Percentiles rank a stretch among this genome's conserved stretches.
phyloP scores from a whole-genome alignment of 2,797 vertebrate genomes.

The Crocodylus rhombifer region DNA sequence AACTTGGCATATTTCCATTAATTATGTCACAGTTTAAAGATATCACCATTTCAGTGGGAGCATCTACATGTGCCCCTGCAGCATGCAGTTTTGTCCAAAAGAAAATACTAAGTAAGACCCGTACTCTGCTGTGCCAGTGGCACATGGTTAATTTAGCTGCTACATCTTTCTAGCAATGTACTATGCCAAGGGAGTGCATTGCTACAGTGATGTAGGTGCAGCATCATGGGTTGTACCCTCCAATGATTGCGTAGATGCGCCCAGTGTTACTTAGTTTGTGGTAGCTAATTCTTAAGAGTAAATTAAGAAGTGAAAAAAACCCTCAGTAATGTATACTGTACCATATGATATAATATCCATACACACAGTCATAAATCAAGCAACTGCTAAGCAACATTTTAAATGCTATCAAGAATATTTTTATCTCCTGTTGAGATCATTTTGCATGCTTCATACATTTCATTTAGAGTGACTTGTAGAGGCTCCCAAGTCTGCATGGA shows the following conservation, averaged over 20 bases:
- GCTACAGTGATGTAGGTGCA: too few species aligned
- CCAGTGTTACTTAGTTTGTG: too few species aligned
- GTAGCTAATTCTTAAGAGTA: background rate
- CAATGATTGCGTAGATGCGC: too few species aligned
- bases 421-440: background rate
- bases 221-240: too few species aligned
- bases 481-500: background rate
- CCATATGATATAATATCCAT: background rate
- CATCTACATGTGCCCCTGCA: too few species aligned
- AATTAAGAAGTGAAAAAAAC: background rate
- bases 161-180: too few species aligned
- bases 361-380: background rate
- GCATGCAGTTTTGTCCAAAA: too few species aligned
- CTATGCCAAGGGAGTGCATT: too few species aligned
- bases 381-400: background rate
- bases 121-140: too few species aligned
- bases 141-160: too few species aligned
- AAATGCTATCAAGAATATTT: background rate
- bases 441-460: background rate
- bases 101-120: too few species aligned
- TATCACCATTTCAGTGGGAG: background rate
- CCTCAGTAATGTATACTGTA: background rate
- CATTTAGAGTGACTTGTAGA: background rate
- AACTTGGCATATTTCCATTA: background rate
- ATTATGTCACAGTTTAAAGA: background rate